These are phyloP conservation scores for Stegana nigrithorax DNA, from an alignment of 2,888 invertebrate species.

Conservation along the genomic window DNA sequence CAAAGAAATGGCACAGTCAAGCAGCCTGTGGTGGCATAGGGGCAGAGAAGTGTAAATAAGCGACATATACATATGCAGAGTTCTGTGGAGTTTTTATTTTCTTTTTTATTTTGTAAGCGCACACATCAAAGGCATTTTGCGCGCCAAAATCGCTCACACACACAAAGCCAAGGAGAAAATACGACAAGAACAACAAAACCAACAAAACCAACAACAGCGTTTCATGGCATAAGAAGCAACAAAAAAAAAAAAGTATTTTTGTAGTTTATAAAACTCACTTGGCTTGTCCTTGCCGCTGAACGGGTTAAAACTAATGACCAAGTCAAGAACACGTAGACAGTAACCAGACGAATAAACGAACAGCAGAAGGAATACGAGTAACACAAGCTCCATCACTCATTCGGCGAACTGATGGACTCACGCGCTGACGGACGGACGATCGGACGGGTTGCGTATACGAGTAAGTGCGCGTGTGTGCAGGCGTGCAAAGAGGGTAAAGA, in stretches of 20 bases:
- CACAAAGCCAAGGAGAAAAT: too few relatives aligned
- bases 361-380: slow-evolving; percentile 13
- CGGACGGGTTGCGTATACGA: neutral
- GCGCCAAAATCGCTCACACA: too few relatives aligned
- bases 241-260: neutral
- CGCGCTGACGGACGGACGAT: slow-evolving; percentile 15
- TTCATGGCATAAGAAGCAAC: slow-evolving; percentile 7
- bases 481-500: neutral
- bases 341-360: slow-evolving; percentile 52
- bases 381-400: slow-evolving; percentile 54
- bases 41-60: slow-evolving; percentile 3
- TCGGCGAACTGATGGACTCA: too few relatives aligned
- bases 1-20: neutral
- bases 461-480: neutral
- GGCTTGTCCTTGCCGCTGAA: slow-evolving; percentile 41
- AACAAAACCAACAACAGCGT: slow-evolving; percentile 19
- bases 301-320: slow-evolving; percentile 64
- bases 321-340: slow-evolving; percentile 61
- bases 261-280: slow-evolving; percentile 7
- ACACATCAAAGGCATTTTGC: slow-evolving; percentile 39
- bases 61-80: neutral
- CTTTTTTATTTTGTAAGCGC: slow-evolving; percentile 24
- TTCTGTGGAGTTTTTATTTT: slow-evolving; percentile 13
- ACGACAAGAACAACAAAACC: neutral
- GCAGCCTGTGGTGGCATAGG: neutral